Base-by-base conservation (phyloP, 2,888 invertebrate genomes). In the Pilophorus perplexus region DNA sequence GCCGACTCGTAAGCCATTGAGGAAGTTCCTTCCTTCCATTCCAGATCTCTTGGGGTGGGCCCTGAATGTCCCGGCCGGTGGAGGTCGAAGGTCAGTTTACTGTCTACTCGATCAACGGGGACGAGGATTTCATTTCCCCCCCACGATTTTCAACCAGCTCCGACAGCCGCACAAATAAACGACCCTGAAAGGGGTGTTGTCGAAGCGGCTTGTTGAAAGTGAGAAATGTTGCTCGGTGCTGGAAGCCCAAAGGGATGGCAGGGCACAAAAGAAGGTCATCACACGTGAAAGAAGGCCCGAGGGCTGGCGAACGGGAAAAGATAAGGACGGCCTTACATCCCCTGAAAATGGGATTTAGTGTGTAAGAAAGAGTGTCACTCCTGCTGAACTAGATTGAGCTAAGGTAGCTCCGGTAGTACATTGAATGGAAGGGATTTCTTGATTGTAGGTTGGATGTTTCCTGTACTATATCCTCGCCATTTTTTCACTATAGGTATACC, bases 111-210 rank as follows among this genome's bases (percentile, higher is more conserved):
- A 59, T 59, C 38, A 59, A 59, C 59, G n/a, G 59, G 42, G 59
- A 59, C 59, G 59, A 59, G 59, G 42, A 59, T 59, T 59, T 59
- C 59, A 59, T 59, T 59, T 59, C 59, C 59, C 59, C 59, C n/a
- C n/a, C n/a, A n/a, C 59, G 42, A 59, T 59, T 59, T 25, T 25
- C 22, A 59, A 20, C 42, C 59, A 59, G 42, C 22, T 10, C 22
- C 40, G 57, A 59, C 40, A 40, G 22, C 59, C 42, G 38, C 22
- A 40, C 42, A 59, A 59, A 59, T 59, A 59, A 38, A 59, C 40
- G 1, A 10, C 25, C 40, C 42, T n/a, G 10, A 38, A 22, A 37
- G 16, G 28, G 18, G 27, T 40, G 38, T 8, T 25, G 57, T 59
- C 59, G 40, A 42, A 59, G 52, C 22, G 42, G 40, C 59, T 59